These are phyloP conservation scores for Glyptemys insculpta DNA, from an alignment of 2,797 vertebrate species.

Conservation along the genomic window DNA sequence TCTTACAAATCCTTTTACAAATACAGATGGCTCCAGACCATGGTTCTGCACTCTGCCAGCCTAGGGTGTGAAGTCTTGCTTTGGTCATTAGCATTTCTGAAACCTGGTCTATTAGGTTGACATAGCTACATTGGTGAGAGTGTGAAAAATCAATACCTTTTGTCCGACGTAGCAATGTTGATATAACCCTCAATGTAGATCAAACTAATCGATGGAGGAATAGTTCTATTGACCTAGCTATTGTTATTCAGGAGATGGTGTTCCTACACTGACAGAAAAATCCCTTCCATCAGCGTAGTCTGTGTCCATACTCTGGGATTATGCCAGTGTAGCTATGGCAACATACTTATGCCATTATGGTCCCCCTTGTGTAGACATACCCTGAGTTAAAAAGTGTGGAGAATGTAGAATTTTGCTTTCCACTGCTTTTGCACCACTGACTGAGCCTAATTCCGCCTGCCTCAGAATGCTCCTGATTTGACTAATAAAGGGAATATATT, in stretches of 20 bases:
- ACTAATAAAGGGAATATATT: background rate
- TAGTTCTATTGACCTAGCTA: background rate
- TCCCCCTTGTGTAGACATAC: background rate
- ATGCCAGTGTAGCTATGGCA: background rate
- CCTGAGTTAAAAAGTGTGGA: background rate
- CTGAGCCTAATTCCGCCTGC: background rate
- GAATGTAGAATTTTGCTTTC: background rate
- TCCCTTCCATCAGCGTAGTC: background rate
- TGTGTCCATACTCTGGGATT: background rate
- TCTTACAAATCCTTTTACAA: background rate
- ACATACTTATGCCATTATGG: background rate
- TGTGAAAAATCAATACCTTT: background rate
- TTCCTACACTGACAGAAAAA: background rate
- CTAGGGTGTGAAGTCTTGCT: background rate
- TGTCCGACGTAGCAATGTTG: background rate
- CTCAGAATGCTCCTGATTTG: background rate
- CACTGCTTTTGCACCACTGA: background rate
- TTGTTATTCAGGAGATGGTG: background rate
- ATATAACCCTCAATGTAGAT: background rate
- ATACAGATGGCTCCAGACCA: background rate
- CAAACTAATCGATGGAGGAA: background rate
- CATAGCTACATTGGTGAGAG: background rate
- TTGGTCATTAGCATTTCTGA: background rate
- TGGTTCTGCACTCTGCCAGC: rapidly evolving
- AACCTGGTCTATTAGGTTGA: background rate